A percentile compares a stretch with the other conserved stretches of the same genome.
These are phyloP conservation scores for Habropoda laboriosa DNA, from an alignment of 1,140 invertebrate genomes.

Conservation along the genomic window DNA sequence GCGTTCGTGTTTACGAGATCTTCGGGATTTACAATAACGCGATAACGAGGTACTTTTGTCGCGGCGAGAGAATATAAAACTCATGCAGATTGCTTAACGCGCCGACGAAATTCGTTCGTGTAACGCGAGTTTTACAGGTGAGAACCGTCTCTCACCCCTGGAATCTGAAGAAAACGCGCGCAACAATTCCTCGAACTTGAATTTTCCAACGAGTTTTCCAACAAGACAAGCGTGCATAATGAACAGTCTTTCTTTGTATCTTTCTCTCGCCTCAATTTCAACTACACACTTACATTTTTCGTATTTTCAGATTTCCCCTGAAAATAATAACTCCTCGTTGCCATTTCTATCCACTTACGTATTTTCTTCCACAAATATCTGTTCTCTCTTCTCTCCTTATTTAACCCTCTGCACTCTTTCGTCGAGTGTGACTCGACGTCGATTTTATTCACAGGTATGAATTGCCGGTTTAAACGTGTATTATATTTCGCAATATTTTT, in stretches of 20 bases:
- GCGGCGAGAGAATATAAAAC: neutral
- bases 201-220: neutral
- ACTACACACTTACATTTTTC: too few relatives aligned
- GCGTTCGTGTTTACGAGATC: neutral
- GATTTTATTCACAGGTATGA: too few relatives aligned
- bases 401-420: too few relatives aligned
- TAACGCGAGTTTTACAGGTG: neutral
- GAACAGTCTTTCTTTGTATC: neutral
- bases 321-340: too few relatives aligned
- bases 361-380: too few relatives aligned
- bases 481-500: too few relatives aligned
- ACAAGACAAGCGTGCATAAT: neutral
- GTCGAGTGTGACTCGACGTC: too few relatives aligned
- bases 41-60: constrained; percentile 18
- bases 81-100: constrained; percentile 7
- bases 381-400: too few relatives aligned
- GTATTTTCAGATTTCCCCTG: too few relatives aligned
- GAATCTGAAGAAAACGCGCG: neutral
- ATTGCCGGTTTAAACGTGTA: too few relatives aligned
- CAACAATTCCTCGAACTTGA: neutral
- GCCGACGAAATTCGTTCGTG: neutral
- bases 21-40: constrained; percentile 23
- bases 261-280: neutral
- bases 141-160: neutral
- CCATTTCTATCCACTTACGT: too few relatives aligned